These are phyloP conservation scores for Axea sp. DNA, from an alignment of 2,888 invertebrate genomes.

Conservation along the genomic window DNA sequence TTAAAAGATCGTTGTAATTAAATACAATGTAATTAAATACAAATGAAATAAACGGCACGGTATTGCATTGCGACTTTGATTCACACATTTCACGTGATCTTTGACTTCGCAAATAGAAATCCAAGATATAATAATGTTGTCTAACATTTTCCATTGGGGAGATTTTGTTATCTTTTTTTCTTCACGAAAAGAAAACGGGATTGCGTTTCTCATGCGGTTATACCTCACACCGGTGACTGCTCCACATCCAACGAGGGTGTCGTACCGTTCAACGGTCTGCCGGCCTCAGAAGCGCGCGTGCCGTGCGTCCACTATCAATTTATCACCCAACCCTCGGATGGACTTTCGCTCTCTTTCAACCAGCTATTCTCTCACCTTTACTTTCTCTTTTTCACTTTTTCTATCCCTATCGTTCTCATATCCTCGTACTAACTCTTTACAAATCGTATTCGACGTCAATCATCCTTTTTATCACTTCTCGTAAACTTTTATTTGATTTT, in stretches of 20 bases:
- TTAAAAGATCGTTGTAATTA: too few relatives aligned
- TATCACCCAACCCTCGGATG: constrained; percentile 72
- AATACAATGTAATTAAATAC: too few relatives aligned
- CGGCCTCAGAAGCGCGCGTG: constrained; percentile 68
- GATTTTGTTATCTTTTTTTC: constrained; percentile 9
- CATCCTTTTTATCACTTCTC: constrained; percentile 53
- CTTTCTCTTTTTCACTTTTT: constrained; percentile 32
- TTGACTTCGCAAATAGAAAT: constrained; percentile 23
- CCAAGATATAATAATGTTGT: constrained; percentile 31
- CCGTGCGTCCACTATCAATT: constrained; percentile 78
- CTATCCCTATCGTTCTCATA: too few relatives aligned
- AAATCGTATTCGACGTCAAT: constrained; percentile 40
- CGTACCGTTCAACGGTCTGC: constrained; percentile 68
- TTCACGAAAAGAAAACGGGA: constrained; percentile 32
- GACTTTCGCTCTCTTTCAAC: constrained; percentile 71
- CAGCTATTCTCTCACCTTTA: constrained; percentile 60
- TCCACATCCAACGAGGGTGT: constrained; percentile 57
- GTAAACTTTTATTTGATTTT: constrained; percentile 50
- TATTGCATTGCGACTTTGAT: constrained; percentile 3
- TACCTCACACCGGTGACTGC: constrained; percentile 31
- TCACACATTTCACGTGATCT: constrained; percentile 10
- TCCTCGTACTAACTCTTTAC: constrained; percentile 34
- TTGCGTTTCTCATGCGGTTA: constrained; percentile 45
- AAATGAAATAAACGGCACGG: too few relatives aligned
- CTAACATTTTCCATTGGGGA: constrained; percentile 17